Conservation (phyloP, 2,113 vertebrate genomes). For the Ctenodactylus gundi region DNA sequence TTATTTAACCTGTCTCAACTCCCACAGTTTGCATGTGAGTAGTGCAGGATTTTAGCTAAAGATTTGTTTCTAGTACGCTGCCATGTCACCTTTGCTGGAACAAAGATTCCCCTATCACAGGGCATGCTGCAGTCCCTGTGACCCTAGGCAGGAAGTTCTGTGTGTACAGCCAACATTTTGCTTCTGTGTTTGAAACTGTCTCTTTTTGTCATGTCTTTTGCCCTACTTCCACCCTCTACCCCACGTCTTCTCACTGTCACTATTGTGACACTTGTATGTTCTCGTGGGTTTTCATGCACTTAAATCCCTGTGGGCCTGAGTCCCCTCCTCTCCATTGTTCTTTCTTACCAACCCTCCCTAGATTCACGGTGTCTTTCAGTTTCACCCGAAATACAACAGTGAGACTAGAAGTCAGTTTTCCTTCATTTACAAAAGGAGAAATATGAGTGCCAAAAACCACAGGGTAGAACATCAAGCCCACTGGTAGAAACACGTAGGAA, state of each 20-base stretch:
- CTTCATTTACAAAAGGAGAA: neutral
- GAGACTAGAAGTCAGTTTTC: neutral
- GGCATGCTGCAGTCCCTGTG: neutral
- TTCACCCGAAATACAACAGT: neutral
- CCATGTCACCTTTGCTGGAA: neutral
- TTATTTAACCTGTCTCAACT: neutral
- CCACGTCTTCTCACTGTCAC: neutral
- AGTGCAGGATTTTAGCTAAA: neutral
- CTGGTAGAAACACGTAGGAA: neutral
- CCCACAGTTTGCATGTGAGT: neutral
- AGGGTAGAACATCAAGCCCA: neutral
- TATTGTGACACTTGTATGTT: neutral
- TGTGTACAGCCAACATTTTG: rapidly evolving
- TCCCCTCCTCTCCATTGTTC: neutral
- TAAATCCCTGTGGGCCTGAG: neutral
- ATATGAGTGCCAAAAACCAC: neutral
- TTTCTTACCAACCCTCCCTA: neutral
- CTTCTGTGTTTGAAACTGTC: neutral
- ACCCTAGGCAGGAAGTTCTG: neutral
- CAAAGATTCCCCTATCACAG: neutral
- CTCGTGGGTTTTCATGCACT: neutral
- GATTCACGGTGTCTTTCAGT: neutral
- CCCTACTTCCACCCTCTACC: neutral
- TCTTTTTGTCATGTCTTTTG: neutral
- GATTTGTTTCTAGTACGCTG: neutral